Conservation (phyloP, 2,888 invertebrate genomes). For the Melinaea menophilus region DNA sequence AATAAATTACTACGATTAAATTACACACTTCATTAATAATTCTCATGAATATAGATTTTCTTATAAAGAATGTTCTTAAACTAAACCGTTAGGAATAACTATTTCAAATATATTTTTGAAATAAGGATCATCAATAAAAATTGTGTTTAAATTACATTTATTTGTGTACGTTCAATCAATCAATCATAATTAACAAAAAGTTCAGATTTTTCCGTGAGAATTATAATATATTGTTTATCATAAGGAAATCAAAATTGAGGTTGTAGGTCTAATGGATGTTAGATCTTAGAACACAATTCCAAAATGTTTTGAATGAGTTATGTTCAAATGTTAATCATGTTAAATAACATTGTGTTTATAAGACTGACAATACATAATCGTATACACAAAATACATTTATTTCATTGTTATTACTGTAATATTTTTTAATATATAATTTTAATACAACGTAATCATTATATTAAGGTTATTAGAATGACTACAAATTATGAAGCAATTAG, state of each 20-base stretch:
- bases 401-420: too few relatives aligned
- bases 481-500: too few relatives aligned
- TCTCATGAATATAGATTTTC: conserved; percentile 44
- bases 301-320: conserved; percentile 5
- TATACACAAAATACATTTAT: too few relatives aligned
- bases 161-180: conserved; percentile 34
- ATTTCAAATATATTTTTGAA: conserved; percentile 20
- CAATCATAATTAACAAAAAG: conserved; percentile 39
- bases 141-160: conserved; percentile 41
- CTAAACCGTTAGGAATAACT: conserved; percentile 14
- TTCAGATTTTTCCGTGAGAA: conserved; percentile 28
- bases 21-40: conserved; percentile 43
- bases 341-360: too few relatives aligned
- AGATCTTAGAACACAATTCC: conserved; percentile 17
- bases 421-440: too few relatives aligned
- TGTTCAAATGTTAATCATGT: too few relatives aligned
- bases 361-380: conserved; percentile 3
- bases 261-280: background rate
- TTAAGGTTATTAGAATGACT: too few relatives aligned
- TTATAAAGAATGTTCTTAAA: conserved; percentile 49
- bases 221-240: conserved; percentile 26
- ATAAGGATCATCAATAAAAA: conserved; percentile 49
- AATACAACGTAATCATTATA: too few relatives aligned
- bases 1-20: background rate
- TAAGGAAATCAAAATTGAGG: conserved; percentile 14